Percentiles rank a stretch among this genome's conserved stretches.
Evolutionary conservation across 2,113 vertebrate genomes (phyloP).

Genomic region (Columba janthina): DNA sequence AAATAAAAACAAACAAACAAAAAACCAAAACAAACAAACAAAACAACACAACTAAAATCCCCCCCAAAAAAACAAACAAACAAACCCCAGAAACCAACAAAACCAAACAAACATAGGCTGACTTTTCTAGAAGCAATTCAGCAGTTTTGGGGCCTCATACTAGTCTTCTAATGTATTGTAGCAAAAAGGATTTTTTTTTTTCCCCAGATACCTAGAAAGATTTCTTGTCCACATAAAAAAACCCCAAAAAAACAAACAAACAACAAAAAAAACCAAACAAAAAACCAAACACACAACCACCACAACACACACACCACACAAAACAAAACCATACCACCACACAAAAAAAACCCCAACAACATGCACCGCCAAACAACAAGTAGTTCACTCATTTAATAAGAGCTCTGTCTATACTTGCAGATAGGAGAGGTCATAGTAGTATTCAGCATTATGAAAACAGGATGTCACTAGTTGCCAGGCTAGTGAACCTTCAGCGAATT

Average conservation of each 20-base stretch:
- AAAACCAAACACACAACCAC: too few relatives aligned
- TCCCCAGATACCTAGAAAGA: accelerated
- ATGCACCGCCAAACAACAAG: too few relatives aligned
- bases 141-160: neutral
- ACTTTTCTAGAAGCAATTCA: neutral
- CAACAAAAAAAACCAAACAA: too few relatives aligned
- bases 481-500: too few relatives aligned
- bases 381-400: neutral
- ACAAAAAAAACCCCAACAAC: neutral
- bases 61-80: neutral
- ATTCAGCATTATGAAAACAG: too few relatives aligned
- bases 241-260: too few relatives aligned
- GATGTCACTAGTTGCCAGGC: too few relatives aligned
- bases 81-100: neutral
- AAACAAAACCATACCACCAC: too few relatives aligned
- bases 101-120: neutral
- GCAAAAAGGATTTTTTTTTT: neutral
- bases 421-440: too few relatives aligned
- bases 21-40: neutral
- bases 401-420: neutral
- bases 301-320: neutral
- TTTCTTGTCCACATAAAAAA: too few relatives aligned
- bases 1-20: neutral
- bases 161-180: accelerated
- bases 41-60: too few relatives aligned